These are phyloP conservation scores for Proctacanthus coquilletti DNA, from an alignment of 1,140 invertebrate species.

Conservation along the genomic window DNA sequence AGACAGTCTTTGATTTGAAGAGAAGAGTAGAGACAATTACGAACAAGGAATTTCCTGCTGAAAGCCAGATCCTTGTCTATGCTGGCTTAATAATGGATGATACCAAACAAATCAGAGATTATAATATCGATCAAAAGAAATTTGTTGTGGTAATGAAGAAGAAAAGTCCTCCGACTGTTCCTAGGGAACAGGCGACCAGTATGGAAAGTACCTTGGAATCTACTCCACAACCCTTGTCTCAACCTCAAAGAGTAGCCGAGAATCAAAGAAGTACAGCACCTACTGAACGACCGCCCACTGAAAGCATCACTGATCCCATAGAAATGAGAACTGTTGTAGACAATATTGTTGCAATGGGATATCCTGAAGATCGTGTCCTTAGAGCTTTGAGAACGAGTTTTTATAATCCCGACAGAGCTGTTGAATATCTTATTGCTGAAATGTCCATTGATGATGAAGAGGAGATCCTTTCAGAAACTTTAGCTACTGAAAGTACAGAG, in stretches of 20 bases:
- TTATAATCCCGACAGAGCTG: constrained; percentile 92
- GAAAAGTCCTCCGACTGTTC: constrained; percentile 35
- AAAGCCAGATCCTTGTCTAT: constrained; percentile 83
- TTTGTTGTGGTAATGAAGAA: constrained; percentile 94
- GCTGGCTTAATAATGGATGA: constrained; percentile 80
- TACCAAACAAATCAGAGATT: constrained; percentile 63
- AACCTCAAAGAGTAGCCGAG: constrained; percentile 18
- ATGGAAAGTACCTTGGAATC: not conserved
- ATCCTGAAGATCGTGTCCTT: constrained; percentile 55
- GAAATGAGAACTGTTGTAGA: constrained; percentile 46
- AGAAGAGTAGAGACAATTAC: constrained; percentile 78
- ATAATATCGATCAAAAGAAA: constrained; percentile 90
- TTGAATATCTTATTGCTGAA: constrained; percentile 86
- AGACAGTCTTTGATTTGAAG: constrained; percentile 74
- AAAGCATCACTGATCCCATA: constrained; percentile 3
- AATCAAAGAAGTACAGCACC: constrained; percentile 15
- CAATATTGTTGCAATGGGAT: constrained; percentile 93
- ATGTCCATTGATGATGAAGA: too few relatives aligned
- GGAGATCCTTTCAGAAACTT: not conserved
- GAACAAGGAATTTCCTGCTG: constrained; percentile 66
- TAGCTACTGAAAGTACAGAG: not conserved
- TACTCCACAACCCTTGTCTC: not conserved
- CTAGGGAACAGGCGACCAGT: not conserved
- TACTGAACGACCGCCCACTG: constrained; percentile 30
- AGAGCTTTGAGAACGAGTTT: constrained; percentile 85